Percentiles rank a stretch among this genome's conserved stretches.
phyloP scores from a whole-genome alignment of 2,113 vertebrate species.

The Suncus etruscus region DNA sequence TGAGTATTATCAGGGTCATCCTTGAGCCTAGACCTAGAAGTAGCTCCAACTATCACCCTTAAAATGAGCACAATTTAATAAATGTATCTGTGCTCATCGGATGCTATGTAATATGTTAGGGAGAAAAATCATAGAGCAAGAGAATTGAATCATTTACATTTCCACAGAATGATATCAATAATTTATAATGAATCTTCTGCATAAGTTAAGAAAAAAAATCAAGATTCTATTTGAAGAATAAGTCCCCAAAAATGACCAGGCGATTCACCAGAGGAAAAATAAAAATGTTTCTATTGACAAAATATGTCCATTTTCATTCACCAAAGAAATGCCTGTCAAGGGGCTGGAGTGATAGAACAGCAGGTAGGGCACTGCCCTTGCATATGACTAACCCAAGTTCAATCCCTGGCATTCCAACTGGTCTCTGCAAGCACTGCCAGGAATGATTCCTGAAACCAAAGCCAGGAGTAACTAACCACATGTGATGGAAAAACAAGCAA shows the following conservation, averaged over 20 bases:
- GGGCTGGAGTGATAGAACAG: too few relatives aligned
- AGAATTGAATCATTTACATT: background rate
- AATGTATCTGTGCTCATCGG: background rate
- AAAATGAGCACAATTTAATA: background rate
- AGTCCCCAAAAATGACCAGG: background rate
- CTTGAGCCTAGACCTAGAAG: too few relatives aligned
- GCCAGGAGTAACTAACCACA: too few relatives aligned
- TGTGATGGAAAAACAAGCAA: too few relatives aligned
- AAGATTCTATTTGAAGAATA: background rate
- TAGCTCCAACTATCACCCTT: background rate
- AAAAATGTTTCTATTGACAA: background rate
- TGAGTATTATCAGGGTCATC: too few relatives aligned
- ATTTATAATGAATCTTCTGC: background rate
- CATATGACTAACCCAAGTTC: too few relatives aligned
- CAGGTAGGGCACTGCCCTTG: too few relatives aligned
- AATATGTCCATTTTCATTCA: background rate
- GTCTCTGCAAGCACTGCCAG: too few relatives aligned
- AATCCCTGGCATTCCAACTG: too few relatives aligned
- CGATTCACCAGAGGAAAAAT: background rate
- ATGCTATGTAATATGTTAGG: background rate
- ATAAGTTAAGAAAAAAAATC: slow-evolving; percentile 7
- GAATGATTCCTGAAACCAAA: too few relatives aligned
- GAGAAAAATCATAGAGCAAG: background rate
- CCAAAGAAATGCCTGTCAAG: background rate
- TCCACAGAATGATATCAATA: background rate